Evolutionary conservation across 2,888 invertebrate species (phyloP).

Genomic region (Melanophora roralis): DNA sequence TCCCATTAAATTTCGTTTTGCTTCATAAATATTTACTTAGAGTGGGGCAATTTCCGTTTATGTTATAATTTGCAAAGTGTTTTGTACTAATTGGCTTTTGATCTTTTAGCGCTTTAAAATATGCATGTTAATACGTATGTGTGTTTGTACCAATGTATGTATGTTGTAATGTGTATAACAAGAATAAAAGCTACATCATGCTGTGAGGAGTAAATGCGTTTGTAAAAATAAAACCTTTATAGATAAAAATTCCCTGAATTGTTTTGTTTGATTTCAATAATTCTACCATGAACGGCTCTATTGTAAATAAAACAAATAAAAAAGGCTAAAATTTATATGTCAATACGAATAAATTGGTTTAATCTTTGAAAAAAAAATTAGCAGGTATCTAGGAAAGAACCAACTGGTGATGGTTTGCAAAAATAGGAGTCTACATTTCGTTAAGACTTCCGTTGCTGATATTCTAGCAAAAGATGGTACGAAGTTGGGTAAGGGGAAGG

Average conservation of each 20-base stretch:
- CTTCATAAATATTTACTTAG: conserved; percentile 61
- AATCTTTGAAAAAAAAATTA: background rate
- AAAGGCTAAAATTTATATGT: background rate
- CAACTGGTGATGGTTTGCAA: too few relatives aligned
- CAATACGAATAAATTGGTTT: background rate
- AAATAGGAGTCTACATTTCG: too few relatives aligned
- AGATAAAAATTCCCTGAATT: conserved; percentile 46
- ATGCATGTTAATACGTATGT: background rate
- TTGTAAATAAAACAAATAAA: background rate
- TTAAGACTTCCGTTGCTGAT: too few relatives aligned
- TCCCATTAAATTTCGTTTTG: conserved; percentile 52
- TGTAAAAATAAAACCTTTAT: conserved; percentile 17
- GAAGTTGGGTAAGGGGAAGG: too few relatives aligned
- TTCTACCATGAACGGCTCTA: background rate
- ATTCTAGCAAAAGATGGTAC: too few relatives aligned
- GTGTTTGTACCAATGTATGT: too few relatives aligned
- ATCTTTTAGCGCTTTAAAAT: conserved; percentile 47
- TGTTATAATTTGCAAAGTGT: conserved; percentile 57
- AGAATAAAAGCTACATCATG: background rate
- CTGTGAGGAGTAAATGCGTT: conserved; percentile 21
- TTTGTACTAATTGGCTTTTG: conserved; percentile 58
- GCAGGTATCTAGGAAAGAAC: too few relatives aligned
- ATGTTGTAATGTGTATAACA: too few relatives aligned
- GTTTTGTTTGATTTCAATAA: background rate
- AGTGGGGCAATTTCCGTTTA: conserved; percentile 58